A percentile compares a stretch with the other conserved stretches of the same genome.
Conservation (phyloP, 2,797 vertebrate species). For the Labeo calbasu region DNA sequence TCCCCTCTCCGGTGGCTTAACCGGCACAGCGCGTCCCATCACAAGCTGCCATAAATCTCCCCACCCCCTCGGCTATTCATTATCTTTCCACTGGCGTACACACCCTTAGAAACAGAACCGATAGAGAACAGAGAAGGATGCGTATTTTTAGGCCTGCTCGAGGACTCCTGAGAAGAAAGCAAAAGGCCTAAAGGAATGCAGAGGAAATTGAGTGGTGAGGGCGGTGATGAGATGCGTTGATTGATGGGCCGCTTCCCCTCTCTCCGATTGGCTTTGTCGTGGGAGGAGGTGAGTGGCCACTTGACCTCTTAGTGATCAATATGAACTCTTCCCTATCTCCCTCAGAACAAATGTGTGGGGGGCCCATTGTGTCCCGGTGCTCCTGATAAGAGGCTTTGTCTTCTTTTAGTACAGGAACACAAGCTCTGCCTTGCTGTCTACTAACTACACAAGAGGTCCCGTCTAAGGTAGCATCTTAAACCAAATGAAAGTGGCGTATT, state of each 20-base stretch:
- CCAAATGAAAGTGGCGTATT: neutral
- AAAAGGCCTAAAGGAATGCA: conserved; percentile 17
- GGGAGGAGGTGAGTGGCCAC: conserved; percentile 46
- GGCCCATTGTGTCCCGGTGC: conserved; percentile 27
- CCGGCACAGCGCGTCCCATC: conserved; percentile 26
- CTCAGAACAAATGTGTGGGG: conserved; percentile 26
- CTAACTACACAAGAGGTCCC: neutral
- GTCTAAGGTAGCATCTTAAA: neutral
- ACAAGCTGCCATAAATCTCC: conserved; percentile 38
- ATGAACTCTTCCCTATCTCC: conserved; percentile 40
- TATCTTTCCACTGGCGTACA: conserved; percentile 19
- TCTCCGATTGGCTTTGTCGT: conserved; percentile 42
- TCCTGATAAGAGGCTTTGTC: conserved; percentile 42
- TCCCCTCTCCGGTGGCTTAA: conserved; percentile 20
- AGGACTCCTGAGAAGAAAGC: conserved; percentile 27
- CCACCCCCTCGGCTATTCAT: conserved; percentile 19
- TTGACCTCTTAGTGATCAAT: conserved; percentile 53
- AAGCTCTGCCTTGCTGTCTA: neutral
- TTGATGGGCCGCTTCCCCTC: conserved; percentile 43
- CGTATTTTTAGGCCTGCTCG: conserved; percentile 18
- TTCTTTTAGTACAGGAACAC: conserved; percentile 30
- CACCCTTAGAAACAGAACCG: conserved; percentile 30
- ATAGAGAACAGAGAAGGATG: conserved; percentile 25
- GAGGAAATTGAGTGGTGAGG: conserved; percentile 42
- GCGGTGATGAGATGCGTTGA: conserved; percentile 44